A percentile compares a stretch with the other conserved stretches of the same genome.
These are phyloP conservation scores for Lepidurus arcticus DNA, from an alignment of 1,140 invertebrate genomes.

Conservation along the genomic window DNA sequence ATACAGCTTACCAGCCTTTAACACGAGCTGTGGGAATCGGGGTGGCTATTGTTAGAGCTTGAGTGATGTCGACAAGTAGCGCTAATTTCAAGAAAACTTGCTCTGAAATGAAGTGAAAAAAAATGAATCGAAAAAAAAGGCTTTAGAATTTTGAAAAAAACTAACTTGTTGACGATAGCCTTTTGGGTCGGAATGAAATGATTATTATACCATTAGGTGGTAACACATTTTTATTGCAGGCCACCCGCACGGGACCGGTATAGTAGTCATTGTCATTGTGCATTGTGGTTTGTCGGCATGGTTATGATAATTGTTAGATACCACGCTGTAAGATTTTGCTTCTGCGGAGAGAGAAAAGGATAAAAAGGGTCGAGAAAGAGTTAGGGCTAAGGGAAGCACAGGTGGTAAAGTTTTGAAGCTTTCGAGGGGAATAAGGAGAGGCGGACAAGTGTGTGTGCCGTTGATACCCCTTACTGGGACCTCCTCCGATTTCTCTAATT, in stretches of 20 bases:
- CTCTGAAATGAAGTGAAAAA: not conserved
- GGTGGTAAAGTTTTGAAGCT: not conserved
- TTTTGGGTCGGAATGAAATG: not conserved
- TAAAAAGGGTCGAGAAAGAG: not conserved
- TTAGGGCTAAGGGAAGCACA: not conserved
- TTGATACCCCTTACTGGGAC: conserved; percentile 4
- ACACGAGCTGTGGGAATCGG: not conserved
- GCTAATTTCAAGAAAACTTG: not conserved
- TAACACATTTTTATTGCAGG: conserved; percentile 10
- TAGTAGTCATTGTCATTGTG: conserved; percentile 18
- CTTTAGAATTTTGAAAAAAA: not conserved
- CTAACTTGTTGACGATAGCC: not conserved
- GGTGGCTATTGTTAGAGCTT: conserved; percentile 6
- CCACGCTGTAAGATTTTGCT: conserved; percentile 5
- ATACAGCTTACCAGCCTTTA: not conserved
- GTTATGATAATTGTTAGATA: conserved; percentile 5
- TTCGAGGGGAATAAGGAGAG: not conserved
- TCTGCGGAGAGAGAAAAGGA: not conserved
- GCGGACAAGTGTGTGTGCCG: not conserved
- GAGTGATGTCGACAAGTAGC: conserved; percentile 7
- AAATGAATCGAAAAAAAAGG: no score
- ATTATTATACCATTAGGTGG: conserved; percentile 19
- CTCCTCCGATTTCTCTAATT: conserved; percentile 15
- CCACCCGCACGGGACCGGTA: not conserved
- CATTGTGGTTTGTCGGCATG: not conserved